Conservation (phyloP, 2,888 invertebrate genomes). For the Andrena hattorfiana region DNA sequence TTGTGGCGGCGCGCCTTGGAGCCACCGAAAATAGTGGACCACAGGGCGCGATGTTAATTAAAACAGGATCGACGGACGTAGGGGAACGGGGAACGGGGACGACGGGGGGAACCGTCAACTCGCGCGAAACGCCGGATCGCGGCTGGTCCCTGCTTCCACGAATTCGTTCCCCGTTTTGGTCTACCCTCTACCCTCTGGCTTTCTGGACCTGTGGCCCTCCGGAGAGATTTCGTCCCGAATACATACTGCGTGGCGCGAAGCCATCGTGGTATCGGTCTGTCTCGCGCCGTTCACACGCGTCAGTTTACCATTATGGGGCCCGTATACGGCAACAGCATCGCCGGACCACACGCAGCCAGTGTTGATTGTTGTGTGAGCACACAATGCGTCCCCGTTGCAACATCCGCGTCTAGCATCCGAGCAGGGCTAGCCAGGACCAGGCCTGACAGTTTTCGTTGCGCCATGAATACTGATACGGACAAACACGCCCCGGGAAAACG, state of each 20-base stretch:
- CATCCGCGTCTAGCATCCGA: conserved; percentile 48
- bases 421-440: conserved; percentile 36
- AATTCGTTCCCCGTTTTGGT: conserved; percentile 26
- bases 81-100: too few relatives aligned
- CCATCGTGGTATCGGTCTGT: conserved; percentile 33
- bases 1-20: neutral
- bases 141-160: neutral
- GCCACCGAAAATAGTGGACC: conserved; percentile 17
- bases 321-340: conserved; percentile 64
- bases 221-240: conserved; percentile 41
- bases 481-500: conserved; percentile 48
- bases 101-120: neutral
- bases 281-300: conserved; percentile 27
- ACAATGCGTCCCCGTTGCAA: conserved; percentile 73
- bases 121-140: neutral
- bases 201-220: neutral
- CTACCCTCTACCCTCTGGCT: neutral
- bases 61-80: conserved; percentile 27
- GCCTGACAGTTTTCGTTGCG: conserved; percentile 65
- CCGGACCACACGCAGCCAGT: conserved; percentile 67
- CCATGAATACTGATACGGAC: conserved; percentile 64
- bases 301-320: conserved; percentile 58
- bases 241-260: conserved; percentile 23
- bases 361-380: conserved; percentile 78
- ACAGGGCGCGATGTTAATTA: conserved; percentile 35